phyloP scores from a whole-genome alignment of 1,140 invertebrate genomes.

The Philopotamus ludificatus region DNA sequence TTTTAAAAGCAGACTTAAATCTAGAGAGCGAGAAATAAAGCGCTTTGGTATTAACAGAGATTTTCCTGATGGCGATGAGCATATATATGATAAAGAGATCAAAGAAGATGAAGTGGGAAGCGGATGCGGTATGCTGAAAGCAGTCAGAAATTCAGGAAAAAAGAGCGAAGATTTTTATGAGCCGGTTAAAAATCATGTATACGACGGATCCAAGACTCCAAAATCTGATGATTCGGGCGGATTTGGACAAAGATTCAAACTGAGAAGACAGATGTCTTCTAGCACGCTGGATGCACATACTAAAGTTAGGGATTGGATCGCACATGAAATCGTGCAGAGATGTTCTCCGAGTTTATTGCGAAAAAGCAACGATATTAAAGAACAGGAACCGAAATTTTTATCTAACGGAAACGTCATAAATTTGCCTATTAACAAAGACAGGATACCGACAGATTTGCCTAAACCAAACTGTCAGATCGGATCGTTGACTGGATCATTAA shows the following conservation, averaged over 20 bases:
- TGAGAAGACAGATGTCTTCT: conserved; percentile 69
- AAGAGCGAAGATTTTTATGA: conserved; percentile 60
- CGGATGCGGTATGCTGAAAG: conserved; percentile 59
- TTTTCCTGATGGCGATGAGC: conserved; percentile 45
- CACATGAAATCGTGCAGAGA: conserved; percentile 69
- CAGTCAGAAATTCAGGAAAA: conserved; percentile 55
- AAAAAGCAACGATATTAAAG: conserved; percentile 53
- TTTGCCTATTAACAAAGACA: conserved; percentile 6
- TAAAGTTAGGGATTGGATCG: conserved; percentile 83
- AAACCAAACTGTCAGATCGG: conserved; percentile 40
- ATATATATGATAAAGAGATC: conserved; percentile 51
- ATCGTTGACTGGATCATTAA: conserved; percentile 36
- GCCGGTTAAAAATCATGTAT: conserved; percentile 50
- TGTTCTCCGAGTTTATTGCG: conserved; percentile 66
- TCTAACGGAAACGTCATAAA: neutral
- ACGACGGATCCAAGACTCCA: conserved; percentile 59
- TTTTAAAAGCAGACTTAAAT: conserved; percentile 63
- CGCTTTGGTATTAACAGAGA: conserved; percentile 45
- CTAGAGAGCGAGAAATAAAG: conserved; percentile 56
- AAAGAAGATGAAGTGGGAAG: conserved; percentile 51
- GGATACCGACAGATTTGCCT: conserved; percentile 13
- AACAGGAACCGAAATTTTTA: conserved; percentile 30
- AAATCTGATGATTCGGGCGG: conserved; percentile 60
- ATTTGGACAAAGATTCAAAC: conserved; percentile 61
- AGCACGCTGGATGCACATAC: conserved; percentile 81